Evolutionary conservation across 2,113 vertebrate genomes (phyloP).

Genomic region (Gasterosteus nipponicus): DNA sequence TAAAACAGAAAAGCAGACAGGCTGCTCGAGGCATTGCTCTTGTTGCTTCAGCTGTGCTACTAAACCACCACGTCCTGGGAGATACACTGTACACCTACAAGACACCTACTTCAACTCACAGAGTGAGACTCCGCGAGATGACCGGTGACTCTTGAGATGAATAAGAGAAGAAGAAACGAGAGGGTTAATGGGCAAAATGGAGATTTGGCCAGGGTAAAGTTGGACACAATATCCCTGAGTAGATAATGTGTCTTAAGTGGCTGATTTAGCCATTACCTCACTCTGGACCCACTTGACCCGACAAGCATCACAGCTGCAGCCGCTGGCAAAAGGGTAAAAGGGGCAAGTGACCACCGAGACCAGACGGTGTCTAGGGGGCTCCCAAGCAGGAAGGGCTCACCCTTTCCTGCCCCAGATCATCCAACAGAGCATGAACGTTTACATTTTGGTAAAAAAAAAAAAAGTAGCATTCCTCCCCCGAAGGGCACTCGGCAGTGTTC

Average conservation of each 20-base stretch:
- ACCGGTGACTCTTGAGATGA: conserved; percentile 32
- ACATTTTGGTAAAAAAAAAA: conserved; percentile 56
- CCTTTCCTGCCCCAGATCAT: conserved; percentile 76
- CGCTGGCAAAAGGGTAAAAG: conserved; percentile 52
- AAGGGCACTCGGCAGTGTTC: conserved; percentile 34
- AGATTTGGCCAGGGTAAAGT: conserved; percentile 15
- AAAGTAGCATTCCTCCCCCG: conserved; percentile 51
- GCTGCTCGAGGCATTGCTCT: conserved; percentile 70
- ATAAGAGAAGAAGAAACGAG: conserved; percentile 3
- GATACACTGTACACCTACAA: conserved; percentile 26
- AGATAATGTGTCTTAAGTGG: conserved; percentile 52
- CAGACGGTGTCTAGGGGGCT: conserved; percentile 52
- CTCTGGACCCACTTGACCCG: conserved; percentile 66
- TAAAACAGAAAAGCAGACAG: conserved; percentile 75
- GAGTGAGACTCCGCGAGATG: neutral
- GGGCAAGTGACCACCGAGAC: conserved; percentile 45
- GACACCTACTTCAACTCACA: conserved; percentile 35
- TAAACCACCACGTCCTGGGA: conserved; percentile 44
- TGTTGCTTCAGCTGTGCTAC: conserved; percentile 78
- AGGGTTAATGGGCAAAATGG: conserved; percentile 26
- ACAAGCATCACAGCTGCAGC: conserved; percentile 59
- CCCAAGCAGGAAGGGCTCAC: conserved; percentile 77
- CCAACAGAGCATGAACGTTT: conserved; percentile 67
- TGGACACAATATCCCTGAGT: conserved; percentile 6
- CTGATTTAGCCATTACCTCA: conserved; percentile 73